Percentiles rank a stretch among this genome's conserved stretches.
Evolutionary conservation across 1,140 invertebrate genomes (phyloP).

Genomic region (Drosophila azteca): DNA sequence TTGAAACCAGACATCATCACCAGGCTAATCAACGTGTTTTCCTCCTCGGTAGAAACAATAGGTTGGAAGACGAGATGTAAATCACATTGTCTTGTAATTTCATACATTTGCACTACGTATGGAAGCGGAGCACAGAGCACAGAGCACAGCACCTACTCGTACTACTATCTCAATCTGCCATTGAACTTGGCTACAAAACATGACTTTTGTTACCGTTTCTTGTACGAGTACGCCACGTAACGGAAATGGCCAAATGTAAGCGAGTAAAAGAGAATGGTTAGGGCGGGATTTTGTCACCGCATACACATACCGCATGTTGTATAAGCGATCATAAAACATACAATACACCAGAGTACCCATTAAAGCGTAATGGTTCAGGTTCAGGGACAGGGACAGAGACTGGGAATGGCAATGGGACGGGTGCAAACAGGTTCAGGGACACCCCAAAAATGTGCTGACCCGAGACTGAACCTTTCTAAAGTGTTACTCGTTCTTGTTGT

Average conservation of each 20-base stretch:
- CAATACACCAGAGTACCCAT: background rate
- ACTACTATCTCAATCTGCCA: constrained; percentile 23
- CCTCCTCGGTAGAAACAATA: constrained; percentile 42
- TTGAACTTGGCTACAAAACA: constrained; percentile 67
- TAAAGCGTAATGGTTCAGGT: constrained; percentile 4
- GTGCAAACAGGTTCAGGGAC: constrained; percentile 16
- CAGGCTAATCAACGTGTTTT: constrained; percentile 45
- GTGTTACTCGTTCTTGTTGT: background rate
- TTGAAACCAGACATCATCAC: constrained; percentile 57
- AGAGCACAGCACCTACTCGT: constrained; percentile 8
- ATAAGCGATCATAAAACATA: constrained; percentile 36
- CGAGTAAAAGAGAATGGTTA: constrained; percentile 28
- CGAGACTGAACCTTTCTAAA: background rate
- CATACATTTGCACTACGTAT: constrained; percentile 53
- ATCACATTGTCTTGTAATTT: constrained; percentile 72
- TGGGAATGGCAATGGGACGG: constrained; percentile 7
- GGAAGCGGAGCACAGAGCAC: constrained; percentile 32
- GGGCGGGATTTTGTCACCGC: constrained; percentile 39
- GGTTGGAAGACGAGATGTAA: constrained; percentile 48
- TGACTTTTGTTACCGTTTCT: constrained; percentile 51
- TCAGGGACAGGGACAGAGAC: constrained; percentile 23
- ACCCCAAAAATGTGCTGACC: background rate
- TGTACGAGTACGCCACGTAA: constrained; percentile 39
- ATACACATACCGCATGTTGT: constrained; percentile 23
- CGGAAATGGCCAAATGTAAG: constrained; percentile 59